Percentiles rank a stretch among this genome's conserved stretches.
These are phyloP conservation scores for Drosophila virilis DNA, from an alignment of 1,140 invertebrate genomes.

Conservation along the genomic window DNA sequence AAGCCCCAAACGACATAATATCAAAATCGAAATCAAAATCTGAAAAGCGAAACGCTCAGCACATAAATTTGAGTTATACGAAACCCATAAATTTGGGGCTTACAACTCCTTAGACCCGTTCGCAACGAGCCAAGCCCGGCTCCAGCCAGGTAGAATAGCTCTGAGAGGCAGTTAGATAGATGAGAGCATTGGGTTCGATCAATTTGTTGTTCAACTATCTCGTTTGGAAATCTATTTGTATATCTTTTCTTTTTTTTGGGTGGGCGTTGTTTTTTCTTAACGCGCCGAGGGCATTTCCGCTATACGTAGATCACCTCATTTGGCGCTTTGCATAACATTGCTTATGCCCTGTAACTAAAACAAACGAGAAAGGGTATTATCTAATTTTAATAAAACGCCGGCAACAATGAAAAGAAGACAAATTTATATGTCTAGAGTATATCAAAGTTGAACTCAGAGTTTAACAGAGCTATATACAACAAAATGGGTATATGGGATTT, in stretches of 20 bases:
- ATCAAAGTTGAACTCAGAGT: neutral
- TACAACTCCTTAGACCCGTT: conserved; percentile 2
- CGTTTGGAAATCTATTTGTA: neutral
- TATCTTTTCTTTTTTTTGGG: neutral
- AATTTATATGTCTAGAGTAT: neutral
- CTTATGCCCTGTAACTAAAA: conserved; percentile 4
- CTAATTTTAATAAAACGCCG: too few relatives aligned
- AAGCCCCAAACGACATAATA: conserved; percentile 30
- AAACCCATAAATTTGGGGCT: conserved; percentile 15
- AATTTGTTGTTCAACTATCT: conserved; percentile 34
- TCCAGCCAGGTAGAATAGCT: neutral
- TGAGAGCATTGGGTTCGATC: conserved; percentile 10
- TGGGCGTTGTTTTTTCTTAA: conserved; percentile 40
- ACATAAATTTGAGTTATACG: conserved; percentile 3
- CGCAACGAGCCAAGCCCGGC: neutral
- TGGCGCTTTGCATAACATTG: conserved; percentile 37
- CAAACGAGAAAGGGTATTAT: neutral
- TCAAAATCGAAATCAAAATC: conserved; percentile 20
- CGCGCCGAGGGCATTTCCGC: conserved; percentile 51
- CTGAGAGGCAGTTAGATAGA: conserved; percentile 1
- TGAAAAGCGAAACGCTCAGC: conserved; percentile 14
- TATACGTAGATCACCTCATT: conserved; percentile 9
- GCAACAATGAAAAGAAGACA: too few relatives aligned
- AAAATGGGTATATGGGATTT: too few relatives aligned
- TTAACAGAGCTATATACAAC: too few relatives aligned